phyloP scores from a whole-genome alignment of 2,113 vertebrate species.

The Paradisaea rubra region DNA sequence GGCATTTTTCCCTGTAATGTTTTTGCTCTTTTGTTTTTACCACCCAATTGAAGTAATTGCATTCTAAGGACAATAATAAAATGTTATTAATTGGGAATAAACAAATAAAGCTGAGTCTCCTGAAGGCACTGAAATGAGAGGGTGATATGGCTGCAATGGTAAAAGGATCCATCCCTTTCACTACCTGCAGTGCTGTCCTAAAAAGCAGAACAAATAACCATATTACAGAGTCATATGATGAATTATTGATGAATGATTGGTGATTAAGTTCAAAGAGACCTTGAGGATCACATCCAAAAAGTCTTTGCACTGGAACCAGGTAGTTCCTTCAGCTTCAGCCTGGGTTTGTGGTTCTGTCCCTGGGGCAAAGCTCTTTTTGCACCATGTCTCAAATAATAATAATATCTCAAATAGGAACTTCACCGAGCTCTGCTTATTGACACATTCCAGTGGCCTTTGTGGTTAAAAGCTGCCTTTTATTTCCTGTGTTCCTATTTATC shows the following conservation, averaged over 20 bases:
- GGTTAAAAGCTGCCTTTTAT: background rate
- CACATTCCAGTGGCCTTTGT: background rate
- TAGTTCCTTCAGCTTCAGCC: background rate
- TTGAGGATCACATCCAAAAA: background rate
- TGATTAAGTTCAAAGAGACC: background rate
- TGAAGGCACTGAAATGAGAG: background rate
- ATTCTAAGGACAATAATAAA: background rate
- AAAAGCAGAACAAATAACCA: background rate
- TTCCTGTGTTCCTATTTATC: fast-evolving
- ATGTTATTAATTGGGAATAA: background rate
- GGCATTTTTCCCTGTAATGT: background rate
- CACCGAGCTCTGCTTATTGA: background rate
- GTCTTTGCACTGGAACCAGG: background rate
- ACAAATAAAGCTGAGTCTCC: background rate
- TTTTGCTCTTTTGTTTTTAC: background rate
- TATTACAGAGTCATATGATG: too few species aligned
- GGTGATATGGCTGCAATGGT: too few species aligned
- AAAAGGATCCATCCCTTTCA: background rate
- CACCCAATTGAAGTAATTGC: background rate
- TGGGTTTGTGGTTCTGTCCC: background rate
- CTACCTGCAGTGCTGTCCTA: background rate
- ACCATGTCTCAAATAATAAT: background rate
- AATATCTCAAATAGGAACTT: background rate
- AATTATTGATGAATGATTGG: background rate
- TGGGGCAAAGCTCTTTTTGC: background rate